Evolutionary conservation across 1,140 invertebrate species (phyloP), one percentile per base, ranked within the genome.

Genomic region (Anagrus nilaparvatae): DNA sequence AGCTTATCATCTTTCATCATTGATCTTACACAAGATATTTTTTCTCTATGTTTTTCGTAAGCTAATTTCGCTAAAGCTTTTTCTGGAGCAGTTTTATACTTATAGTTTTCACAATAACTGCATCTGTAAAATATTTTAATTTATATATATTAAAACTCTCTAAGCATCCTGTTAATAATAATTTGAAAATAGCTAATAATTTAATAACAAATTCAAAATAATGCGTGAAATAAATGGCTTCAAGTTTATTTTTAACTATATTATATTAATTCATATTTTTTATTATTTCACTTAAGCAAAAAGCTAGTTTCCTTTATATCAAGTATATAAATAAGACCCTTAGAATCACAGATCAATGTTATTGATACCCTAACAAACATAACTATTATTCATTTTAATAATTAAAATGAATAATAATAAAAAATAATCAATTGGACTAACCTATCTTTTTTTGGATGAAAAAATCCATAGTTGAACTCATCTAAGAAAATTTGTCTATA

Each of bases 401-500:
- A 10, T 23, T 16, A n/a, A 12, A 7, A 7, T 21, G 7, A 21
- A n/a, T 21, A 36, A 7, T 13, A 36, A 36, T 21, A 7, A 23
- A 12, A 23, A 5, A 37, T 4, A 27, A 27, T 10, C 8, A 24
- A n/a, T n/a, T n/a, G n/a, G n/a, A 25, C 8, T 37, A 25, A 37
- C 23, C 14, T 4, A 12, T 25, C 23, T 37, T 37, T 25, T 27
- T 37, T 25, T 5, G 35, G 21, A 14, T 13, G 16, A 14, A 16
- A 24, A 16, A 37, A 37, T 14, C 9, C 21, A n/a, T 9, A 14
- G 13, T 27, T 37, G 13, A 37, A 37, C 18, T 37, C 23, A 6
- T n/a, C 9, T 17, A 17, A 32, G 37, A 46, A 42, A 25, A 38
- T 33, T 24, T 29, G 14, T 23, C 5, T 32, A 41, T 12, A 16